Base-by-base conservation (phyloP, 2,797 vertebrate genomes). In the Threskiornis aethiopicus region DNA sequence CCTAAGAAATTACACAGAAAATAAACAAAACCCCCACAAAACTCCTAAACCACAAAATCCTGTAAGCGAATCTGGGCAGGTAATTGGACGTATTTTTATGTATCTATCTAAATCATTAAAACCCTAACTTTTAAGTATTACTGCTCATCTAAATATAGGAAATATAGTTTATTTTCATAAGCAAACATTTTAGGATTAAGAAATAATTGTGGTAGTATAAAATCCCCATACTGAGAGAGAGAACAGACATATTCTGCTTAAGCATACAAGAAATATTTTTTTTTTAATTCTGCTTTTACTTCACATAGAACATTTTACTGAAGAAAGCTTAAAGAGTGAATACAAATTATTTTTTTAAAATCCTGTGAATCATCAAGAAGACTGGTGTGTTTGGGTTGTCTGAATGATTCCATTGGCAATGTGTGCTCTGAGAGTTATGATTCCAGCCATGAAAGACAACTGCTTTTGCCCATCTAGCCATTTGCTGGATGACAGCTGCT, bases 201-300 rank as follows among this genome's bases (percentile, higher is more conserved):
- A 59, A 54, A 46, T 39, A 41, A 72, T 61, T 72, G 33, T 54
- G 15, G n/a, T 4, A 51, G 10, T 28, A 28, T n/a, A 69, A 44
- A 35, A 5, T 6, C 0, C 4, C 15, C 7, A 52, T 44, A 64
- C 24, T 37, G 6, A 37, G 55, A 64, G 14, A 83, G 20, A 88
- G 6, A 78, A 59, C 5, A 62, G 13, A 25, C 6, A 42, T 46
- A 59, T 64, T 69, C 26, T 39, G 18, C 16, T 62, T 54, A 62
- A 61, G 39, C 4, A 69, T 9, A 11, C 2, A 41, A 61, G 14
- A 59, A 70, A 20, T n/a, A 11, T 0, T 1, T 6, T 25, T 10
- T 26, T 14, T 35, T 70, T 29, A 2, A 21, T 49, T 58, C 29
- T 88, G 16, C 5, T 54, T 94, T 80, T 86, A 49, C 13, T 54